A percentile compares a stretch with the other conserved stretches of the same genome.
Conservation (phyloP, 2,113 vertebrate species). For the Vombatus ursinus region DNA sequence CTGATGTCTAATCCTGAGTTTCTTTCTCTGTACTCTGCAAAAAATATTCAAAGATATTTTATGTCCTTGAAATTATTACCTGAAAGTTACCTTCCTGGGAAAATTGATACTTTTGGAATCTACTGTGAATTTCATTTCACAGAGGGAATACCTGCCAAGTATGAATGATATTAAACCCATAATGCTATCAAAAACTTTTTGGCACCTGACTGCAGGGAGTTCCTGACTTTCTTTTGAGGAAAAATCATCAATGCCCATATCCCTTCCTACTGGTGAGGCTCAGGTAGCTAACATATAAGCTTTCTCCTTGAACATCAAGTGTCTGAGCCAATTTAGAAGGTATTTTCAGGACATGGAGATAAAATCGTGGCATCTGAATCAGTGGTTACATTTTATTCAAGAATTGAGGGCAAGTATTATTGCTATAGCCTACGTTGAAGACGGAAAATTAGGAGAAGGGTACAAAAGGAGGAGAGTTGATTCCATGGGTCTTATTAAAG, state of each 20-base stretch:
- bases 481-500: neutral
- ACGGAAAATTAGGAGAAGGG: neutral
- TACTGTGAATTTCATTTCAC: neutral
- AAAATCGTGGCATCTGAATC: neutral
- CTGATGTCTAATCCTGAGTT: neutral
- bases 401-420: neutral
- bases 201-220: neutral
- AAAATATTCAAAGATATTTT: neutral
- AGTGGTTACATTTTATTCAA: neutral
- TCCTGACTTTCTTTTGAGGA: neutral
- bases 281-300: neutral
- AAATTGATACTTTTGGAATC: neutral
- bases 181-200: neutral
- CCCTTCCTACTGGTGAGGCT: neutral
- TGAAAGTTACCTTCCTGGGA: neutral
- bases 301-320: neutral
- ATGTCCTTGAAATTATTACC: neutral
- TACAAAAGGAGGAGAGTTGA: neutral
- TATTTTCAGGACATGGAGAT: neutral
- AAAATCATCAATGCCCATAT: neutral
- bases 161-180: neutral
- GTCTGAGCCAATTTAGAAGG: neutral
- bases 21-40: neutral
- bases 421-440: neutral
- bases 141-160: neutral